A percentile compares a stretch with the other conserved stretches of the same genome.
phyloP scores from a whole-genome alignment of 2,888 invertebrate genomes.

The Meta bourneti region DNA sequence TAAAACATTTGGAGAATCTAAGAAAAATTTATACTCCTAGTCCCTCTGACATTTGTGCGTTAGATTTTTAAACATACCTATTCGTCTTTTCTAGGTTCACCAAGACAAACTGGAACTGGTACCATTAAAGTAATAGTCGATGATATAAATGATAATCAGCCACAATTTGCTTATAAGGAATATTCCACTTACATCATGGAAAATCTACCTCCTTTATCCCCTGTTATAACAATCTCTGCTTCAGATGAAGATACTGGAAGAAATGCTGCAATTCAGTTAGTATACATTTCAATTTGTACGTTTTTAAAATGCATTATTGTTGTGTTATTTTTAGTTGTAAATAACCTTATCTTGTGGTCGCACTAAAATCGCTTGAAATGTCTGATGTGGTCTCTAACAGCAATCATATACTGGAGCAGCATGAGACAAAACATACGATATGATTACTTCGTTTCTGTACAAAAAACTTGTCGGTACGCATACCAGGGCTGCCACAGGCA shows the following conservation, averaged over 20 bases:
- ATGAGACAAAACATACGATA: too few species aligned
- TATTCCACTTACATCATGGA: slow-evolving; percentile 90
- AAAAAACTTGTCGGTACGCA: too few species aligned
- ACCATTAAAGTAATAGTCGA: slow-evolving; percentile 93
- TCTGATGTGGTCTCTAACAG: neutral
- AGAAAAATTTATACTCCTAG: too few species aligned
- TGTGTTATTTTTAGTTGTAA: neutral
- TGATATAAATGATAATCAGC: slow-evolving; percentile 96
- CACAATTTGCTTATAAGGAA: slow-evolving; percentile 89
- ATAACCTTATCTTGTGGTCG: neutral
- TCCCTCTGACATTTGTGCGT: neutral
- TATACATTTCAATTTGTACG: neutral
- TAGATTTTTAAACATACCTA: neutral
- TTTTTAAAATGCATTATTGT: too few species aligned
- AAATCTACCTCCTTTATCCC: slow-evolving; percentile 89
- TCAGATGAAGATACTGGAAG: slow-evolving; percentile 90
- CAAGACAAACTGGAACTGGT: slow-evolving; percentile 94
- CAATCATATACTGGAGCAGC: too few species aligned
- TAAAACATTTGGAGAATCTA: too few species aligned
- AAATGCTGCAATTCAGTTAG: slow-evolving; percentile 90
- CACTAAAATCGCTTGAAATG: neutral
- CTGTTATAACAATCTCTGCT: slow-evolving; percentile 89
- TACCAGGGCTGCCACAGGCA: too few species aligned
- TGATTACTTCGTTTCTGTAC: too few species aligned
- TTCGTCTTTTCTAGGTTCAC: slow-evolving; percentile 86